Evolutionary conservation across 2,888 invertebrate species (phyloP), one percentile per base, ranked within the genome.

Genomic region (Agonopterix heracliana): DNA sequence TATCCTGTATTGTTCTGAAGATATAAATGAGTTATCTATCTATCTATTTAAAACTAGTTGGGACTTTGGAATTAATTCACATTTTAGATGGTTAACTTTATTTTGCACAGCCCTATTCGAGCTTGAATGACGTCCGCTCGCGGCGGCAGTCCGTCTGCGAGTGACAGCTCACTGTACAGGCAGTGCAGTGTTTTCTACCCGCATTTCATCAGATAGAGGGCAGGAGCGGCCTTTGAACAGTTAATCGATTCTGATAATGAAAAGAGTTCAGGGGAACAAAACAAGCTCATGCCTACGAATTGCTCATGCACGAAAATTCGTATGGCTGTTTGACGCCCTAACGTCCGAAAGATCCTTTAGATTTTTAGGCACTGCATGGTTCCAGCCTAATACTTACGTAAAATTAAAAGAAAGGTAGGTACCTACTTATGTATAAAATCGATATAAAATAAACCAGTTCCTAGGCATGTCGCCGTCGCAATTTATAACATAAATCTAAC

Each of bases 181-280:
- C 26, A 9, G 64, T 53, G 53, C 46, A 54, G 26, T 41, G 50
- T 48, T 50, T 50, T 54, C 57, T 56, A 53, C 57, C 54, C 63
- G 49, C 59, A 55, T 54, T 59, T 58, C 60, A 68, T 62, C 64
- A 66, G 61, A 58, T 56, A 49, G 54, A 50, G 51, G 52, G 46
- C 11, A 26, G 11, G 13, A n/a, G 9, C 57, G 61, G 59, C 59
- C 60, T 61, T 54, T 56, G 60, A 61, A 56, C 59, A 26, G 42
- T 45, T 40, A 58, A 57, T 62, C 59, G 51, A 59, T 50, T 54
- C 7, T 34, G 26, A 7, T 35, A 14, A 26, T 26, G 26, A 26
- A 40, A 40, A 40, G 40, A 11, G 40, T 11, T 40, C 11, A n/a
- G 40, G 10, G 40, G 7, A 40, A 26, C 26, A 26, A 26, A 26